Conservation (phyloP, 1,140 invertebrate species). For the Tyrophagus putrescentiae region DNA sequence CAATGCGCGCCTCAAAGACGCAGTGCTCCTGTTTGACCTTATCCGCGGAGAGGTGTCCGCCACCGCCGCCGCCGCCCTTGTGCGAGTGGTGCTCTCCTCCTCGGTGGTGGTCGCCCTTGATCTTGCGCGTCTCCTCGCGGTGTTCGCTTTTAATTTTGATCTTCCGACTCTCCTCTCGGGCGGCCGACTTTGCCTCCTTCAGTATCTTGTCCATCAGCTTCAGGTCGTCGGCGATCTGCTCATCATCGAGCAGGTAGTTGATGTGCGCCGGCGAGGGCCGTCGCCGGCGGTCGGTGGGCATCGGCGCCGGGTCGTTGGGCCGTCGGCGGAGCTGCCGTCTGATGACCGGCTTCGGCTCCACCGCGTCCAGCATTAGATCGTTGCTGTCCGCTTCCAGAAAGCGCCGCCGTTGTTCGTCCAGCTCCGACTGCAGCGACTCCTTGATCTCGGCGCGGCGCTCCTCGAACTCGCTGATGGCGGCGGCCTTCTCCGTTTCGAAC, state of each 20-base stretch:
- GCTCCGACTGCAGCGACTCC: conserved; percentile 72
- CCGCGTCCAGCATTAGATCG: conserved; percentile 50
- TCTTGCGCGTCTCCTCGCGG: no score
- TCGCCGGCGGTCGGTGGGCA: conserved; percentile 51
- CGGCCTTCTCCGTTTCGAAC: conserved; percentile 69
- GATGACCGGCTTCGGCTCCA: conserved; percentile 43
- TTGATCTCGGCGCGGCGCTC: conserved; percentile 83
- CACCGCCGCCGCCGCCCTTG: no score
- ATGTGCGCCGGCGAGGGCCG: conserved; percentile 57
- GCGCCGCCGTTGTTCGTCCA: conserved; percentile 76
- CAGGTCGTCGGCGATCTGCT: conserved; percentile 72
- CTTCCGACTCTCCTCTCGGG: no score
- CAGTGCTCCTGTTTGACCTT: background rate
- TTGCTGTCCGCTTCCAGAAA: conserved; percentile 75
- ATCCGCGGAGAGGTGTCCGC: background rate
- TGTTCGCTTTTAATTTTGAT: no score
- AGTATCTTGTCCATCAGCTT: conserved; percentile 56
- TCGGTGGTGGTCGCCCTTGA: no score
- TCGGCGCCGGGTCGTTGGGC: no score
- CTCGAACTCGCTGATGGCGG: conserved; percentile 76
- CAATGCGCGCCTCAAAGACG: conserved; percentile 57
- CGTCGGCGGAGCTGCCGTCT: conserved; percentile 80
- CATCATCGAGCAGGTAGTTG: conserved; percentile 70
- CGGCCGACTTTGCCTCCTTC: no score
- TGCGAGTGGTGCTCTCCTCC: no score